These are phyloP conservation scores for Crotalus horridus DNA, from an alignment of 2,113 vertebrate genomes.

Conservation along the genomic window DNA sequence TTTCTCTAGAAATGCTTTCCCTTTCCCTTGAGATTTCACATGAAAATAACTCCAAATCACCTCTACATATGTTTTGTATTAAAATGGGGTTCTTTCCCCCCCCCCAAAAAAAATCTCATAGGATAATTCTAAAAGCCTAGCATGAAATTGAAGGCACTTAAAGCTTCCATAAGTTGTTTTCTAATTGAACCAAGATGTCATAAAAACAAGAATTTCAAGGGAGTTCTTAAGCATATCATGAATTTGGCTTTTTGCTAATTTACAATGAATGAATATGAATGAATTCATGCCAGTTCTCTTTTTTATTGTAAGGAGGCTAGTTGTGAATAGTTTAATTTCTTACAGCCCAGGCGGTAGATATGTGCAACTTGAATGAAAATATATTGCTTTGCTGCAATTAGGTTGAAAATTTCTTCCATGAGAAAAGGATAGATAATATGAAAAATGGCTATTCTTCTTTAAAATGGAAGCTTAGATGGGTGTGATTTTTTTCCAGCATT, in stretches of 20 bases:
- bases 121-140: background rate
- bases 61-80: background rate
- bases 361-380: background rate
- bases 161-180: background rate
- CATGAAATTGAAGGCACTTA: background rate
- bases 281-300: background rate
- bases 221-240: slow-evolving; percentile 29
- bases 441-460: background rate
- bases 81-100: background rate
- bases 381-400: background rate
- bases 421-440: background rate
- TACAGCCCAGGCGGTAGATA: background rate
- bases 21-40: background rate
- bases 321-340: background rate
- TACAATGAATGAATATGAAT: background rate
- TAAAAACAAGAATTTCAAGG: background rate
- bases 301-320: background rate
- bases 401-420: background rate
- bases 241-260: slow-evolving; percentile 11
- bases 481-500: background rate
- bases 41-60: background rate
- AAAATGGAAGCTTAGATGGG: background rate
- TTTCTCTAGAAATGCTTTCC: background rate
- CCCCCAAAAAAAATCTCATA: background rate
- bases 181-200: slow-evolving; percentile 10